Evolutionary conservation across 1,140 invertebrate species (phyloP), one percentile per base, ranked within the genome.

Genomic region (Mycetomoellerius zeteki): DNA sequence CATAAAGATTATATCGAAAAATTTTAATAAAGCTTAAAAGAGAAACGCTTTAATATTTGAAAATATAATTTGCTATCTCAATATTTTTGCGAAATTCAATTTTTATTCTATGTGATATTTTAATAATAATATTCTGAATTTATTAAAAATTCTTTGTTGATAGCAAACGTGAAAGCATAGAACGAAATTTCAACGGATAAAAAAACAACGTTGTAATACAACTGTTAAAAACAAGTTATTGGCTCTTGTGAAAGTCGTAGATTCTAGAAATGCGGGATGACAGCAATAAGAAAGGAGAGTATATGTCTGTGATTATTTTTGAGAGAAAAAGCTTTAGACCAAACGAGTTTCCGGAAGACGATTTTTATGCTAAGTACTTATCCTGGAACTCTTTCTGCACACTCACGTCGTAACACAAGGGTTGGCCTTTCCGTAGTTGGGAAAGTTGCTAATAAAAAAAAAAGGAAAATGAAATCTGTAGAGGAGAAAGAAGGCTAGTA

Each of bases 331-430:
- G 54, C 56, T 73, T 84, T 43, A 62, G 37, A 24, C 69, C 37
- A 75, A 84, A 84, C 69, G 54, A 84, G 80, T 84, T 84, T 84
- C 69, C 69, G 19, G 67, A 84, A 84, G 69, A 84, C 69, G 69
- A 84, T 84, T 84, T 43, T 75, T 84, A 84, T 84, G 80, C 80
- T 84, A 84, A 84, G 69, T 84, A 75, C 69, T 73, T 50, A 50
- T 84, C 14, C 27, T 56, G 37, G 14, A 75, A 84, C 80, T 43
- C 37, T 84, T 84, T 84, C 78, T 81, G 65, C 78, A 58, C 65
- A 81, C 52, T 81, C 77, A 71, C 21, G 33, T 56, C n/a, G 27
- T 75, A 82, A 73, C 54, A 84, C 69, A 84, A 84, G 69, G 24
- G 7, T 73, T 58, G 54, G n/a, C 69, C 37, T 69, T 19, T 54